A percentile compares a stretch with the other conserved stretches of the same genome.
Conservation (phyloP, 2,888 invertebrate genomes). For the Yponomeuta plumbellus region DNA sequence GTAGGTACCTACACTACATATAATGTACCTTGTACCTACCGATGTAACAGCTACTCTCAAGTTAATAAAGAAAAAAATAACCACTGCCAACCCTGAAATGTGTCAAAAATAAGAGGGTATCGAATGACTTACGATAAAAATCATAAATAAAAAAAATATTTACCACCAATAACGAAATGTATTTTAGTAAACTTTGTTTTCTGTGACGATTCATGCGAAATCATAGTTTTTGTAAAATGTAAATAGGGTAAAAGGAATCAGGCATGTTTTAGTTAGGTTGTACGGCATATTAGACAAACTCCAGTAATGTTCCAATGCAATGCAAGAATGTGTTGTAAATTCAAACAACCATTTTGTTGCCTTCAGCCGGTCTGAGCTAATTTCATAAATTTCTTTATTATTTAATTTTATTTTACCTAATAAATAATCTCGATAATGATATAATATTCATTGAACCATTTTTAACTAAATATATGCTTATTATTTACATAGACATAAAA, state of each 20-base stretch:
- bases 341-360: constrained; percentile 58
- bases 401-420: too few species aligned
- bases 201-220: neutral
- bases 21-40: too few species aligned
- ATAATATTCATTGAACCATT: too few species aligned
- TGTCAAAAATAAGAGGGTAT: constrained; percentile 39
- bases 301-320: neutral
- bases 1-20: too few species aligned
- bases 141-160: constrained; percentile 27
- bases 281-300: constrained; percentile 27
- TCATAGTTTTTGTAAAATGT: constrained; percentile 31
- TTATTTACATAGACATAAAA: too few species aligned
- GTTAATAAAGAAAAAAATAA: neutral
- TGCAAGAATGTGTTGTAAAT: constrained; percentile 25
- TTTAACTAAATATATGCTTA: too few species aligned
- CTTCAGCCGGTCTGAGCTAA: constrained; percentile 52
- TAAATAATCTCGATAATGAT: too few species aligned
- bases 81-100: constrained; percentile 47
- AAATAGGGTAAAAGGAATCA: constrained; percentile 31
- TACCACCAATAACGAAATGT: constrained; percentile 6
- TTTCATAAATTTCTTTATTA: neutral
- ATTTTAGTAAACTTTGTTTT: neutral
- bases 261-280: constrained; percentile 35
- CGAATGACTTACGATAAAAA: constrained; percentile 26
- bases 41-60: too few species aligned